Conservation (phyloP, 1,140 invertebrate genomes). For the Sminthurides bifidus region DNA sequence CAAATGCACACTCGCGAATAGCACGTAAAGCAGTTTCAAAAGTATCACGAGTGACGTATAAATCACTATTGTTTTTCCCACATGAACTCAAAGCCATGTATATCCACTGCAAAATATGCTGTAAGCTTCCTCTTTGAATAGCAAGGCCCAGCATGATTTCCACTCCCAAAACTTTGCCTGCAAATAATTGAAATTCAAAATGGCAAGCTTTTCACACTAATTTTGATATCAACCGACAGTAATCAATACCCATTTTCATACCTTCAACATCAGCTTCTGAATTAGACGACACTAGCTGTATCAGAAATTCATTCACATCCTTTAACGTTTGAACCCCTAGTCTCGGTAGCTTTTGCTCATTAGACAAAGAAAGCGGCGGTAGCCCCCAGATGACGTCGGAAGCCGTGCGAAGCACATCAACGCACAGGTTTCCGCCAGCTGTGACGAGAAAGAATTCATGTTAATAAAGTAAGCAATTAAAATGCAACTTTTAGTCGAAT, state of each 20-base stretch:
- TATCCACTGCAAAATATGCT: constrained; percentile 53
- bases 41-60: constrained; percentile 31
- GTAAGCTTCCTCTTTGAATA: constrained; percentile 49
- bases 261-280: constrained; percentile 44
- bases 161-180: constrained; percentile 41
- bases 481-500: not conserved
- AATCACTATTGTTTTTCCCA: constrained; percentile 12
- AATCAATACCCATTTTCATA: constrained; percentile 25
- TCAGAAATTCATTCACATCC: constrained; percentile 46
- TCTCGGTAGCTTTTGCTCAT: constrained; percentile 46
- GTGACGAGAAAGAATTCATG: constrained; percentile 18
- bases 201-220: not conserved
- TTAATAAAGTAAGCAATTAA: not conserved
- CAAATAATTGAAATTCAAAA: not conserved
- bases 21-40: constrained; percentile 13
- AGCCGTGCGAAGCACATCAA: constrained; percentile 49
- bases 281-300: constrained; percentile 41
- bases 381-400: constrained; percentile 45
- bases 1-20: constrained; percentile 12
- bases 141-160: constrained; percentile 48
- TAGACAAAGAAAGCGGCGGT: constrained; percentile 48
- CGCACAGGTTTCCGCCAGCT: constrained; percentile 41
- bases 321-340: constrained; percentile 46
- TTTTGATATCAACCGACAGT: not conserved
- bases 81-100: constrained; percentile 44